A percentile compares a stretch with the other conserved stretches of the same genome.
Conservation (phyloP, 2,113 vertebrate genomes). For the Patagioenas fasciata region DNA sequence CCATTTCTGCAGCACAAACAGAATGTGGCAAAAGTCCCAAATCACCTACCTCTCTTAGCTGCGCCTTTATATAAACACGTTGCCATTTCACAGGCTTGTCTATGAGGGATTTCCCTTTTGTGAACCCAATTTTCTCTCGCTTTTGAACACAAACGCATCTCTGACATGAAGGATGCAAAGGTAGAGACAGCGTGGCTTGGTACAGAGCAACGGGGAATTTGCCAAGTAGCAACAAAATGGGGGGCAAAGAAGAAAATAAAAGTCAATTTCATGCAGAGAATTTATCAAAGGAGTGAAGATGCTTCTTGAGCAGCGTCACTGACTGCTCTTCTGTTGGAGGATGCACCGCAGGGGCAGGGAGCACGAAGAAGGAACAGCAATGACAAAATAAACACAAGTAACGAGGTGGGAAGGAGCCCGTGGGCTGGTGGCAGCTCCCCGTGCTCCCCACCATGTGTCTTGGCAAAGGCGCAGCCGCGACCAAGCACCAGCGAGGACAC, state of each 20-base stretch:
- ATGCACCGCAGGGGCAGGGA: background rate
- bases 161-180: background rate
- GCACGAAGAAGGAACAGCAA: background rate
- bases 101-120: conserved; percentile 8
- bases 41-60: background rate
- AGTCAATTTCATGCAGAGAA: background rate
- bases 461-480: background rate
- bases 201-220: background rate
- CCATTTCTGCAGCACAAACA: background rate
- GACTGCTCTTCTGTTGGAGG: background rate
- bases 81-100: background rate
- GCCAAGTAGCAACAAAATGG: background rate
- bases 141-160: conserved; percentile 10
- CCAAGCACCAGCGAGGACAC: background rate
- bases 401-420: background rate
- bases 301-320: background rate
- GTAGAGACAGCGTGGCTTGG: background rate
- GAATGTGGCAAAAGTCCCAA: background rate
- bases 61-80: background rate
- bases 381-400: background rate
- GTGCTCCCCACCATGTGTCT: background rate
- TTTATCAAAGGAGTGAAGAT: background rate
- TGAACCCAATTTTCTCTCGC: background rate
- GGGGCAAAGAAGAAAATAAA: conserved; percentile 35
- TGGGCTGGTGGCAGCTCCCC: background rate